A percentile compares a stretch with the other conserved stretches of the same genome.
These are phyloP conservation scores for Berghia stephanieae DNA, from an alignment of 1,140 invertebrate species.

Conservation along the genomic window DNA sequence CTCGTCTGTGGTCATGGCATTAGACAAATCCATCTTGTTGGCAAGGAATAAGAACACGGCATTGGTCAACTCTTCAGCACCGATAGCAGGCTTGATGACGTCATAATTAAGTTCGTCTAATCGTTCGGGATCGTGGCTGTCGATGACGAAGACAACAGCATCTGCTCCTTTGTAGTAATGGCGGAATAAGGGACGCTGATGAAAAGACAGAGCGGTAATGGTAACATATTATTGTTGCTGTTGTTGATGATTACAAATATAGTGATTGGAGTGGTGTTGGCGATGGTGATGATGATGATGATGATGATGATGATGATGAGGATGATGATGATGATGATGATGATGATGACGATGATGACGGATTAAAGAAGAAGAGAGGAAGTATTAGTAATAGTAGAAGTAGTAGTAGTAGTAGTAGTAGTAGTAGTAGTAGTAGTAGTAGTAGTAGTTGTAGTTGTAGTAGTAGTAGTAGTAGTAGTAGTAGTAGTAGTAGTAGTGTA, in stretches of 20 bases:
- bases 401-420: no score
- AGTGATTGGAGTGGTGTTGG: no score
- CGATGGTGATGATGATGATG: no score
- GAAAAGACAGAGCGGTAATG: slow-evolving; percentile 27
- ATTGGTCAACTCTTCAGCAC: slow-evolving; percentile 95
- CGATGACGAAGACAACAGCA: slow-evolving; percentile 62
- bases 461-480: slow-evolving; percentile 1
- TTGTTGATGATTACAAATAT: no score
- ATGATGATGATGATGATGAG: no score
- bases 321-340: no score
- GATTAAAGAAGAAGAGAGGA: no score
- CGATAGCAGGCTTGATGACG: slow-evolving; percentile 56
- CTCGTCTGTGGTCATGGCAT: slow-evolving; percentile 97
- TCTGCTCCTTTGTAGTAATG: slow-evolving; percentile 64
- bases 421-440: background rate
- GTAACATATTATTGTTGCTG: no score
- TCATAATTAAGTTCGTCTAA: slow-evolving; percentile 59
- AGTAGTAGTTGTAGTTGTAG: background rate
- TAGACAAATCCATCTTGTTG: slow-evolving; percentile 97
- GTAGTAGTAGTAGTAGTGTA: no score
- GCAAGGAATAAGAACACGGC: slow-evolving; percentile 96
- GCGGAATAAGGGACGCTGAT: slow-evolving; percentile 58
- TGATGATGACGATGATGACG: no score
- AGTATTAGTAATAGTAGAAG: no score
- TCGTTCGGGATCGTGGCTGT: slow-evolving; percentile 57